These are phyloP conservation scores for Tupaia chinensis DNA, from an alignment of 2,113 vertebrate genomes.

Conservation along the genomic window DNA sequence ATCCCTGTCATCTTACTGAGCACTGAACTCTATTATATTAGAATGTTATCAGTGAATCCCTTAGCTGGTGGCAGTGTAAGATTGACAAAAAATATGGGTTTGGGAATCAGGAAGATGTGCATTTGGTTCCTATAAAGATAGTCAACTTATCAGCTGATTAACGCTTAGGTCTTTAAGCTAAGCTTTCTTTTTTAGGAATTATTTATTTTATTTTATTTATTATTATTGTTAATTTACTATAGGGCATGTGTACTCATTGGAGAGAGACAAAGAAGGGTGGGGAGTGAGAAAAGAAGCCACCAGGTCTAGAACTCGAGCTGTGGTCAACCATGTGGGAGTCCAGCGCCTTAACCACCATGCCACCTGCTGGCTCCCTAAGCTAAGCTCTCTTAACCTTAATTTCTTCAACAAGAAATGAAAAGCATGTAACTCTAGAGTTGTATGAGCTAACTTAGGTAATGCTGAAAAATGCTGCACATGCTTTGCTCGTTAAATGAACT, in stretches of 20 bases:
- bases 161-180: not conserved
- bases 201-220: too few species aligned
- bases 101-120: not conserved
- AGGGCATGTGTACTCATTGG: too few species aligned
- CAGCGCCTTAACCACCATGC: too few species aligned
- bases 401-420: conserved; percentile 48
- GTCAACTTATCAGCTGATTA: not conserved
- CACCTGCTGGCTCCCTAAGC: not conserved
- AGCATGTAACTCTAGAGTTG: not conserved
- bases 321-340: too few species aligned
- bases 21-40: not conserved
- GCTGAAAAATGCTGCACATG: not conserved
- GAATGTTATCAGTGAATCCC: not conserved
- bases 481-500: conserved; percentile 15
- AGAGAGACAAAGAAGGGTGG: too few species aligned
- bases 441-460: conserved; percentile 28
- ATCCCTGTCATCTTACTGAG: not conserved
- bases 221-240: too few species aligned
- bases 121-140: not conserved
- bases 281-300: too few species aligned
- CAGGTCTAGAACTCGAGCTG: too few species aligned
- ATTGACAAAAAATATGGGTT: not conserved
- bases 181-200: not conserved
- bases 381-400: not conserved
- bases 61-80: not conserved